Conservation (phyloP, 2,888 invertebrate species). For the Cerastis rubricosa region DNA sequence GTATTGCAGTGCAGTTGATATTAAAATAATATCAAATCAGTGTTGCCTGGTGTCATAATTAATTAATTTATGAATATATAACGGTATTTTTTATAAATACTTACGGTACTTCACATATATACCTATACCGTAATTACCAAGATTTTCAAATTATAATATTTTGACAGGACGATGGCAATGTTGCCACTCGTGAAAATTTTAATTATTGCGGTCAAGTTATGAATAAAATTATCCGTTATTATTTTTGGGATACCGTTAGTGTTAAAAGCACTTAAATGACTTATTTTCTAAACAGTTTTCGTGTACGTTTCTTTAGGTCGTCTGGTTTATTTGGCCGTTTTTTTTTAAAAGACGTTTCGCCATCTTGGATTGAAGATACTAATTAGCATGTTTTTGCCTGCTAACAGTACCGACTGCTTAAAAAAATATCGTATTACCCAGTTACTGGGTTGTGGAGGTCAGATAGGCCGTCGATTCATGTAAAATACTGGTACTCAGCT, state of each 20-base stretch:
- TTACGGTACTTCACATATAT: not conserved
- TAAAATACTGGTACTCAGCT: no score
- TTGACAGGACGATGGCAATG: not conserved
- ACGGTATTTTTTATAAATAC: not conserved
- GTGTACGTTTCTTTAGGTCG: not conserved
- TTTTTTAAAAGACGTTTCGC: not conserved
- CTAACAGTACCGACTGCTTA: no score
- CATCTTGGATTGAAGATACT: slow-evolving; percentile 1
- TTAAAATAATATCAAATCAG: slow-evolving; percentile 4
- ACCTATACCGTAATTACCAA: not conserved
- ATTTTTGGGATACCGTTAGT: no score
- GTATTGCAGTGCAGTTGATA: not conserved
- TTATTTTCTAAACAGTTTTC: no score
- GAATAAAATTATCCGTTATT: not conserved
- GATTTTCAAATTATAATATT: not conserved
- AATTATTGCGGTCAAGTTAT: not conserved
- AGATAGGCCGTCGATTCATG: no score
- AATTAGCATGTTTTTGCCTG: not conserved
- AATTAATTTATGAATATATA: not conserved
- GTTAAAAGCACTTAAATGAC: no score
- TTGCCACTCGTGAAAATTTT: not conserved
- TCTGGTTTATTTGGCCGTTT: no score
- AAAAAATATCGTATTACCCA: no score
- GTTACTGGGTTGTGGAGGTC: no score
- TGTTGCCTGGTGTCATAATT: not conserved